phyloP scores from a whole-genome alignment of 2,113 vertebrate genomes.

The Vireo altiloquus region DNA sequence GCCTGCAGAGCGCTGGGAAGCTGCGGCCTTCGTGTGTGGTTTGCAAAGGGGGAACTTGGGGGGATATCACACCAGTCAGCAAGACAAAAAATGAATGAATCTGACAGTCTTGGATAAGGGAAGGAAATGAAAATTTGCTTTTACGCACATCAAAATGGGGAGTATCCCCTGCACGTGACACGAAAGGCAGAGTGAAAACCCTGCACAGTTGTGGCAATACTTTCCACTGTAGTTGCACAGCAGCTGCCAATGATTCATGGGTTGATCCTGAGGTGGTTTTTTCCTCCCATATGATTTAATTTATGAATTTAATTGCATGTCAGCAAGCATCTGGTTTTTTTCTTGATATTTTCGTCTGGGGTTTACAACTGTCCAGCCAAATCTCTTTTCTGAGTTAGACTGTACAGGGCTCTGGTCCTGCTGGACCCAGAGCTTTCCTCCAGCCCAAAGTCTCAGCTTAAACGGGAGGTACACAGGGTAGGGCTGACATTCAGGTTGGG shows the following conservation, averaged over 20 bases:
- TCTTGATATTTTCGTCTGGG: background rate
- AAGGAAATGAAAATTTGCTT: conserved; percentile 51
- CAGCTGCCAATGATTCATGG: conserved; percentile 33
- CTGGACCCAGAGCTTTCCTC: background rate
- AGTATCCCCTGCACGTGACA: background rate
- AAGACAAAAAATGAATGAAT: conserved; percentile 37
- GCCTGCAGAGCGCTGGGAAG: background rate
- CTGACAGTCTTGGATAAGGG: background rate
- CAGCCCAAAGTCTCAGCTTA: background rate
- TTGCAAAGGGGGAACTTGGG: conserved; percentile 25
- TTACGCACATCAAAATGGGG: background rate
- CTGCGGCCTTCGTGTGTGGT: background rate
- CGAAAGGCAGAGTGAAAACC: background rate
- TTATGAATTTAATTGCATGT: background rate
- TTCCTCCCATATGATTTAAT: background rate
- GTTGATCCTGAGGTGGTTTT: background rate
- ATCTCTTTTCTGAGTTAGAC: background rate
- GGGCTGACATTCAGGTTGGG: background rate
- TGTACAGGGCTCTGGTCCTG: background rate
- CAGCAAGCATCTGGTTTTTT: background rate
- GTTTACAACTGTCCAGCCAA: background rate
- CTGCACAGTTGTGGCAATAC: background rate
- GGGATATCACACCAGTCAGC: background rate
- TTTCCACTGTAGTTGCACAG: conserved; percentile 41
- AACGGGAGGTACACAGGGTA: background rate